Evolutionary conservation across 2,797 vertebrate species (phyloP), one percentile per base, ranked within the genome.

Genomic region (Eulemur mongoz): DNA sequence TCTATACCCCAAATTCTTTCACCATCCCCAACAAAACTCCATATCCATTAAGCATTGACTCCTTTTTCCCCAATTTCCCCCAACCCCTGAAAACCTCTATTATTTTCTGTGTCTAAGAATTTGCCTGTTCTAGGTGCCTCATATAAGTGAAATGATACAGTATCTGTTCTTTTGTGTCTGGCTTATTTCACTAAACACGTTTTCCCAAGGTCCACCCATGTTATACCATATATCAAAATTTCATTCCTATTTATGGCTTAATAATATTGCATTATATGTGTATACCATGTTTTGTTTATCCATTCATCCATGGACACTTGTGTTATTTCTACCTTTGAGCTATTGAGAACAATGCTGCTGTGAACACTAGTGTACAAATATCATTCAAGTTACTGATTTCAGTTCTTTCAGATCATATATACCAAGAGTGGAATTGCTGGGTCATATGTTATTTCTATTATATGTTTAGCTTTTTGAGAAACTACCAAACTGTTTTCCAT

Each of bases 121-220:
- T 81, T 89, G 22, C 65, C 40, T 83, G 25, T 89, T 54, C 25
- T 54, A 69, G 63, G 38, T 40, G 17, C 63, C 32, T 92, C 45
- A 40, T 38, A 52, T 38, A 70, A 70, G 22, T 43, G 7, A 38
- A 89, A 70, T 72, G 35, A 45, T 52, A 84, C 32, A 61, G 25
- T 70, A 43, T 91, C 61, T 48, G 10, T 65, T 14, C 6, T 76
- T 94, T 79, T 35, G 23, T 91, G 30, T 73, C 73, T 72, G 70
- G 72, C 88, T 95, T 93, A 73, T 78, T 95, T 93, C 54, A 75
- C 35, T 84, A 35, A 73, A 45, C 38, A 48, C 50, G 59, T 76
- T 91, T 93, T 85, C 52, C 52, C 67, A 93, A 40, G 27, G 27
- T 45, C 20, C 67, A 43, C 86, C n/a, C 32, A 69, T 65, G 25